Conservation (phyloP, 2,113 vertebrate genomes). For the Hippocampus mohnikei region DNA sequence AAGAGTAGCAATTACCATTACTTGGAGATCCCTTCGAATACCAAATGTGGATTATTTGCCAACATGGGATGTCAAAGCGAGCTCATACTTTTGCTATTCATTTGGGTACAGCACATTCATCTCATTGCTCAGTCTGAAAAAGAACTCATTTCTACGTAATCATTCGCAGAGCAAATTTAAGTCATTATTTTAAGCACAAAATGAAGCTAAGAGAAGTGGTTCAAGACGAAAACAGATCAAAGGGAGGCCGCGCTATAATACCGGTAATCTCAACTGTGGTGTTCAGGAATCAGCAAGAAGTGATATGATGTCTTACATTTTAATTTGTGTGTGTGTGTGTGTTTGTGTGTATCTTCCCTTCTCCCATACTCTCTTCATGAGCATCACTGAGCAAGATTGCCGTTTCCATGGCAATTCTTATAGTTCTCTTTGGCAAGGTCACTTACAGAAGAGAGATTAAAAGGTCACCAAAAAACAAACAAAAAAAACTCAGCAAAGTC, state of each 20-base stretch:
- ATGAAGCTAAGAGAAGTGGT: background rate
- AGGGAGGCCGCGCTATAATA: constrained; percentile 42
- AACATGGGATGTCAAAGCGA: background rate
- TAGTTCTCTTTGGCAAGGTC: constrained; percentile 63
- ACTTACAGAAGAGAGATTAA: constrained; percentile 42
- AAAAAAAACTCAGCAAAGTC: constrained; percentile 10
- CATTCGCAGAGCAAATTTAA: background rate
- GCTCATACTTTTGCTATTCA: background rate
- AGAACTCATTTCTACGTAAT: background rate
- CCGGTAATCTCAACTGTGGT: constrained; percentile 48
- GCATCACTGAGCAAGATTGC: constrained; percentile 42
- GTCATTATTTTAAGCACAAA: background rate
- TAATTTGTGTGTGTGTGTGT: background rate
- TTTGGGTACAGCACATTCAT: background rate
- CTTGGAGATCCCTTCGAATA: background rate
- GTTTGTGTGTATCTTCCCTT: background rate
- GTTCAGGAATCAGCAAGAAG: constrained; percentile 25
- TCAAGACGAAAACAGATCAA: background rate
- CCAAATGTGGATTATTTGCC: background rate
- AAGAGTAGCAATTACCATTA: background rate
- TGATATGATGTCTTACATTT: constrained; percentile 1
- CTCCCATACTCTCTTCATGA: constrained; percentile 23
- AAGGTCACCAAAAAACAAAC: constrained; percentile 20
- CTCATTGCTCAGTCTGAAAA: background rate
- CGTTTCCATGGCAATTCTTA: constrained; percentile 67